phyloP scores from a whole-genome alignment of 2,797 vertebrate genomes.

The Syndactyla subalaris region DNA sequence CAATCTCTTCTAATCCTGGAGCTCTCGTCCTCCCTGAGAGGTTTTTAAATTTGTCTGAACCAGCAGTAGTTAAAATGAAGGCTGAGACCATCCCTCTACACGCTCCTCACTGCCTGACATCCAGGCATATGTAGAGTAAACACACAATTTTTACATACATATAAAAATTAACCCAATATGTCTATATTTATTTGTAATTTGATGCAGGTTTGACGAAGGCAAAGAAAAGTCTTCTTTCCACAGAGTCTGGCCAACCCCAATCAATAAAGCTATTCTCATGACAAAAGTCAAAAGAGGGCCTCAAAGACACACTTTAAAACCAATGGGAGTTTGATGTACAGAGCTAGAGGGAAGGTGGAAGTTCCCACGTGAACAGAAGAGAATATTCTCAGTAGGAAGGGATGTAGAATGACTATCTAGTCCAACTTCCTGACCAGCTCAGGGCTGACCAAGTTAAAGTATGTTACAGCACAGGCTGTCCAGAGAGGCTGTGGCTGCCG shows the following conservation, averaged over 20 bases:
- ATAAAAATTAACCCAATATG: neutral
- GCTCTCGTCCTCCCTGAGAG: neutral
- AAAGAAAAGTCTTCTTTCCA: neutral
- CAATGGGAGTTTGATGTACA: fast-evolving
- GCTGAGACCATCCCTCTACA: neutral
- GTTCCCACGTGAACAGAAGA: fast-evolving
- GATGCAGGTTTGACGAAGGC: neutral
- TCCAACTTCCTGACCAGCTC: neutral
- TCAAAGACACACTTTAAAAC: neutral
- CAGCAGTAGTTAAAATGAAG: neutral
- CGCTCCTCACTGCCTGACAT: neutral
- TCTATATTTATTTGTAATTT: neutral
- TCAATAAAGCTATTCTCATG: neutral
- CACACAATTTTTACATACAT: fast-evolving
- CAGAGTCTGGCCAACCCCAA: neutral
- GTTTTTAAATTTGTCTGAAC: neutral
- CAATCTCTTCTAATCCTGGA: neutral
- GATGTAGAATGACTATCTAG: fast-evolving
- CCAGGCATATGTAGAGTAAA: neutral
- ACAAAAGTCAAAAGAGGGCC: neutral
- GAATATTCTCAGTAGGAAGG: neutral
- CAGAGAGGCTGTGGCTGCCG: neutral
- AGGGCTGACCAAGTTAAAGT: neutral
- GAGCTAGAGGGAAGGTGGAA: neutral
- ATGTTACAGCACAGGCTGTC: neutral